phyloP scores from a whole-genome alignment of 1,140 invertebrate species.

The Orchestia grillus region DNA sequence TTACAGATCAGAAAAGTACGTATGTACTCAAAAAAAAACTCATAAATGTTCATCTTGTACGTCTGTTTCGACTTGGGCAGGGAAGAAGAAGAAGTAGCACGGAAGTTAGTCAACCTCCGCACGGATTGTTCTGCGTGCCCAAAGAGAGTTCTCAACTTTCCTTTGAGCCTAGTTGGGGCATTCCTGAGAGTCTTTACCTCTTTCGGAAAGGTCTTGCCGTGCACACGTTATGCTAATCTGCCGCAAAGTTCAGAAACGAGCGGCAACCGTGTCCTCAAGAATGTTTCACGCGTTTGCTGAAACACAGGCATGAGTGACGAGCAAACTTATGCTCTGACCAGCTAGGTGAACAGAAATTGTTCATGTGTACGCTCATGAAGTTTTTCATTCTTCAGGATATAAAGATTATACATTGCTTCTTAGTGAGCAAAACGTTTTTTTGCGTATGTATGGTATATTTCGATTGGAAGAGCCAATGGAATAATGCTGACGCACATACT shows the following conservation, averaged over 20 bases:
- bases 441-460: neutral
- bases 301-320: neutral
- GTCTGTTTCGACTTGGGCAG: neutral
- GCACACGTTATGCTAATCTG: conserved; percentile 30
- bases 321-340: neutral
- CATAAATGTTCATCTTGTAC: neutral
- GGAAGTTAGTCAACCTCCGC: neutral
- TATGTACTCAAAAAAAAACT: neutral
- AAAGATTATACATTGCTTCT: no score
- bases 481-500: neutral
- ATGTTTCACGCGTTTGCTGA: conserved; percentile 9
- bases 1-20: neutral
- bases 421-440: neutral
- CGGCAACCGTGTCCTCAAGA: neutral
- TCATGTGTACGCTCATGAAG: neutral
- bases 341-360: neutral
- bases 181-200: neutral
- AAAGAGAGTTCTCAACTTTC: neutral
- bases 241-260: neutral
- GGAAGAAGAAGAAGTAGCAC: neutral
- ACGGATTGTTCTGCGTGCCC: neutral
- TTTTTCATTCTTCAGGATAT: no score
- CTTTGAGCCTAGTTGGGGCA: neutral
- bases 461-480: neutral
- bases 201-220: neutral